These are phyloP conservation scores for Craterocephalus amniculus DNA, from an alignment of 2,797 vertebrate genomes.

Conservation along the genomic window DNA sequence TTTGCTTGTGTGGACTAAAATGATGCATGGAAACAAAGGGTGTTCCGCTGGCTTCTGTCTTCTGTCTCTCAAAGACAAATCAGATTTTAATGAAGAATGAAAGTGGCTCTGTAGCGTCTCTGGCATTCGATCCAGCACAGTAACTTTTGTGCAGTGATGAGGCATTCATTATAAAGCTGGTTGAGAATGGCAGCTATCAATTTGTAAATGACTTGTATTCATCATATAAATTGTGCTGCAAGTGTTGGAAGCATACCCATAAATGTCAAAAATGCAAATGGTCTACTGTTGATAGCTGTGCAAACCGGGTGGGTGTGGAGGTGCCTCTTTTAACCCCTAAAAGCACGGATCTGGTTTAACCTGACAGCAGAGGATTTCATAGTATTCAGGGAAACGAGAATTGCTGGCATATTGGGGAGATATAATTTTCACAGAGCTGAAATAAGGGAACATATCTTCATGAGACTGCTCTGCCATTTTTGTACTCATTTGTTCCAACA, in stretches of 20 bases:
- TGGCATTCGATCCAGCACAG: slow-evolving; percentile 54
- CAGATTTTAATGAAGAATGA: slow-evolving; percentile 77
- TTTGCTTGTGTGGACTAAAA: slow-evolving; percentile 66
- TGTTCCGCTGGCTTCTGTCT: slow-evolving; percentile 50
- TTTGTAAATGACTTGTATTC: slow-evolving; percentile 77
- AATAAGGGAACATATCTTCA: slow-evolving; percentile 59
- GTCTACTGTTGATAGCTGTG: slow-evolving; percentile 55
- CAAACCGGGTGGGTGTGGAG: slow-evolving; percentile 26
- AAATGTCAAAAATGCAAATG: slow-evolving; percentile 80
- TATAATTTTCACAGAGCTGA: slow-evolving; percentile 39
- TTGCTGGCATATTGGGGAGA: slow-evolving; percentile 49
- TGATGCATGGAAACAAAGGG: slow-evolving; percentile 52
- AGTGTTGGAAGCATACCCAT: slow-evolving; percentile 55
- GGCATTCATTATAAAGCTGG: slow-evolving; percentile 71
- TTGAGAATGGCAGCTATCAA: slow-evolving; percentile 82
- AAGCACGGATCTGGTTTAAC: slow-evolving; percentile 47
- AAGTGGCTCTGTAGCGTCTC: slow-evolving; percentile 53
- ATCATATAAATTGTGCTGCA: slow-evolving; percentile 69
- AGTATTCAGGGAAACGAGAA: slow-evolving; percentile 53
- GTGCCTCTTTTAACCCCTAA: slow-evolving; percentile 34
- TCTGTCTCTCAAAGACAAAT: slow-evolving; percentile 68
- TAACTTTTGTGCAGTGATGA: slow-evolving; percentile 70
- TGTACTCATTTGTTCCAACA: slow-evolving; percentile 64
- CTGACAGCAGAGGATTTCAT: slow-evolving; percentile 65
- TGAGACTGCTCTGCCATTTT: slow-evolving; percentile 52